Evolutionary conservation across 2,113 vertebrate species (phyloP), one percentile per base, ranked within the genome.

Genomic region (Corythoichthys haematopterus): DNA sequence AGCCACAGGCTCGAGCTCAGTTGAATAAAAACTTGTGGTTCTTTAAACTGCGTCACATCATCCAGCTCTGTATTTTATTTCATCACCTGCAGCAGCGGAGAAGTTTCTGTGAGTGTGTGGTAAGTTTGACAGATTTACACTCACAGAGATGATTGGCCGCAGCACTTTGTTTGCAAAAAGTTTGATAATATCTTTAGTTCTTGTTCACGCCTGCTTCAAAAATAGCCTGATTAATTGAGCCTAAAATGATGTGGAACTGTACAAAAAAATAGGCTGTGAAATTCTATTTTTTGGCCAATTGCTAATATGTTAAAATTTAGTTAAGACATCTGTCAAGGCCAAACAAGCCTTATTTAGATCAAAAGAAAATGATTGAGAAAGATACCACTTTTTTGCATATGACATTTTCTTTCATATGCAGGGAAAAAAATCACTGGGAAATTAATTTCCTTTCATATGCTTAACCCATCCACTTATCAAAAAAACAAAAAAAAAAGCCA

Each of bases 21-120:
- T 79, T 73, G 81, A 74, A 82, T 84, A 78, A 76, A 84, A 43
- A 87, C 59, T 16, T 15, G 16, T 61, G 10, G 4, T 38, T 59
- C 57, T 40, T 59, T 61, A 61, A 43, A 61, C n/a, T 43, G 38
- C 12, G n/a, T 71, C 66, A 20, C 20, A 3, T 47, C 15, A 2
- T 60, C 36, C 40, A 6, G 58, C 53, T 52, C 35, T 5, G 69
- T 13, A 2, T 69, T 66, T 69, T 36, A 28, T 80, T 70, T 20
- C 56, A 13, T 12, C 46, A 53, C 37, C 55, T 72, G 79, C 59
- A 4, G 46, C 5, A 14, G 65, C 66, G 4, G 59, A 40, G 15
- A 15, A 43, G 9, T 61, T 28, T 61, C 36, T n/a, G 36, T 16
- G 36, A 38, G 14, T 16, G 58, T 60, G n/a, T 28, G 0, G 20